phyloP scores from a whole-genome alignment of 2,888 invertebrate species.

The Tipula helvola region DNA sequence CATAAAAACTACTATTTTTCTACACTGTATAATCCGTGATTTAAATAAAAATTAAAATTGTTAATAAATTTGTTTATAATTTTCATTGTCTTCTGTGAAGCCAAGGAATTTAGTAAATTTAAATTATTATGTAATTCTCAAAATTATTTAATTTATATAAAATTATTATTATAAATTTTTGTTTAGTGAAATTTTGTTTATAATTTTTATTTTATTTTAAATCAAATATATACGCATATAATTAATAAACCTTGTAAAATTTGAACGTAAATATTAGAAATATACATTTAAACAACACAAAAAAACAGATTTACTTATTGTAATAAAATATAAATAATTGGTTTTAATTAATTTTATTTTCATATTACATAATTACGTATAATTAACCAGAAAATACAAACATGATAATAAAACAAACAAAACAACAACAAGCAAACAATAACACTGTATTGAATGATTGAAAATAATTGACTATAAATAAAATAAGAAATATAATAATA shows the following conservation, averaged over 20 bases:
- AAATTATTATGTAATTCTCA: not conserved
- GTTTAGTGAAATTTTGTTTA: not conserved
- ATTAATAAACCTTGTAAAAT: not conserved
- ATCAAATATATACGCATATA: not conserved
- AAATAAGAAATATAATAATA: not conserved
- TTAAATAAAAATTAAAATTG: not conserved
- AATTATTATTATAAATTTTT: not conserved
- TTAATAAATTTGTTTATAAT: not conserved
- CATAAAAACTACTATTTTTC: not conserved
- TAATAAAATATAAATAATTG: not conserved
- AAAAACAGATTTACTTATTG: not conserved
- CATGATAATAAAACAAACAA: not conserved
- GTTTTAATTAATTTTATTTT: not conserved
- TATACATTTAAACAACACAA: not conserved
- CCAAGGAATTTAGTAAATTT: not conserved
- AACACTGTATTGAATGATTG: not conserved
- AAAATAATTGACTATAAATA: not conserved
- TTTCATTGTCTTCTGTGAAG: constrained; percentile 10
- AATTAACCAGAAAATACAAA: not conserved
- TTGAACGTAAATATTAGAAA: not conserved
- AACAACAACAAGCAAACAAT: not conserved
- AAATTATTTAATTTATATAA: not conserved
- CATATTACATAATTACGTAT: not conserved
- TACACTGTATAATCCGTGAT: not conserved
- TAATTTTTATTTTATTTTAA: not conserved